Percentiles rank a stretch among this genome's conserved stretches.
Evolutionary conservation across 1,140 invertebrate genomes (phyloP).

Genomic region (Lethrus apterus): DNA sequence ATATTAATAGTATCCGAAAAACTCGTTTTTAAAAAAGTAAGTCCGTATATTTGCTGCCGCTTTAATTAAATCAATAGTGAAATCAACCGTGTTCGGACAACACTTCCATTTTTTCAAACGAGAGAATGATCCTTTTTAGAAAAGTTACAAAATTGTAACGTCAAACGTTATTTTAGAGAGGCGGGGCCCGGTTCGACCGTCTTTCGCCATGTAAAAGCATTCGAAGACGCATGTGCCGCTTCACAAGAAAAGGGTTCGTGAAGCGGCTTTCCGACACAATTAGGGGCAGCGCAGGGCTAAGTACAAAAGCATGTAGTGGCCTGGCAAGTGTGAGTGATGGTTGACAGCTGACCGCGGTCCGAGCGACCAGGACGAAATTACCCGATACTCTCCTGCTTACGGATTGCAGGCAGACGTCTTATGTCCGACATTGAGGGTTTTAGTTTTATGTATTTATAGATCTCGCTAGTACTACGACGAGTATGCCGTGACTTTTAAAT

Average conservation of each 20-base stretch:
- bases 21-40: background rate
- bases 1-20: too few species aligned
- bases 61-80: conserved; percentile 25
- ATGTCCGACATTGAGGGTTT: conserved; percentile 8
- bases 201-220: background rate
- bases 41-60: conserved; percentile 15
- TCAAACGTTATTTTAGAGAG: background rate
- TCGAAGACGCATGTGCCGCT: conserved; percentile 21
- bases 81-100: conserved; percentile 20
- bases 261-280: conserved; percentile 38
- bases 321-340: conserved; percentile 38
- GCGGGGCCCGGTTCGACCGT: background rate
- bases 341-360: conserved; percentile 39
- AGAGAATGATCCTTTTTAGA: conserved; percentile 6
- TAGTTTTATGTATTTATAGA: conserved; percentile 12
- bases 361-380: conserved; percentile 14
- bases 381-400: too few species aligned
- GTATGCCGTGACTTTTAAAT: too few species aligned
- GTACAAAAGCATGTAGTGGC: conserved; percentile 40
- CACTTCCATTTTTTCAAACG: conserved; percentile 20
- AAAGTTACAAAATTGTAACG: conserved; percentile 12
- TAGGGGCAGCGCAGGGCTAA: conserved; percentile 34
- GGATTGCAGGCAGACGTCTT: too few species aligned
- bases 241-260: conserved; percentile 8
- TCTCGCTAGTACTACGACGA: too few species aligned